Evolutionary conservation across 2,888 invertebrate species (phyloP).

Genomic region (Atrina japonica): DNA sequence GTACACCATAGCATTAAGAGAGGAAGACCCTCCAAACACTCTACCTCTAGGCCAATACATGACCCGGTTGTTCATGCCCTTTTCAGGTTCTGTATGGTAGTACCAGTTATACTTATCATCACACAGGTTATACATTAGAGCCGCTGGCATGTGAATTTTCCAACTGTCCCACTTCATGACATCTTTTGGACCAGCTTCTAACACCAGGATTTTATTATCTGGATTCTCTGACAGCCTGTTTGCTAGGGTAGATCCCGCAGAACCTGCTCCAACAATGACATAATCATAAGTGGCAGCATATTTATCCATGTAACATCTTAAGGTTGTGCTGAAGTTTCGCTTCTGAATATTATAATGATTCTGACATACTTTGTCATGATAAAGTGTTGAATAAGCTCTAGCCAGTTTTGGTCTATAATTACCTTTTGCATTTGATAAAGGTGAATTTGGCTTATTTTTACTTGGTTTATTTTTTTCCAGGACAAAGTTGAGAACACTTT

Average conservation of each 20-base stretch:
- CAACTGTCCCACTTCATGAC: conserved; percentile 73
- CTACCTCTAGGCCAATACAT: conserved; percentile 83
- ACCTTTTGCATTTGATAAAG: conserved; percentile 3
- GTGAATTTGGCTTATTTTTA: conserved; percentile 12
- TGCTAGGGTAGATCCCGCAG: conserved; percentile 82
- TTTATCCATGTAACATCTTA: not conserved
- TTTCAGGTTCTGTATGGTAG: conserved; percentile 82
- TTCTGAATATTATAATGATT: not conserved
- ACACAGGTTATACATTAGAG: conserved; percentile 82
- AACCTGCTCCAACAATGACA: conserved; percentile 82
- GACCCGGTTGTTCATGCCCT: conserved; percentile 79
- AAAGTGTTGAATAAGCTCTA: not conserved
- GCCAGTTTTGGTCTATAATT: not conserved
- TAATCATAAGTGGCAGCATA: conserved; percentile 69
- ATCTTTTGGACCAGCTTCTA: conserved; percentile 82
- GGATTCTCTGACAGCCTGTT: conserved; percentile 81
- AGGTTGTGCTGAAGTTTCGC: conserved; percentile 30
- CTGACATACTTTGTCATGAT: not conserved
- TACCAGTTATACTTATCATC: conserved; percentile 81
- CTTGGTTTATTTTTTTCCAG: conserved; percentile 25
- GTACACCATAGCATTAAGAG: conserved; percentile 91
- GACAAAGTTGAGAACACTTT: conserved; percentile 62
- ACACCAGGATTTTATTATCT: conserved; percentile 75
- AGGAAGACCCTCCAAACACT: conserved; percentile 91
- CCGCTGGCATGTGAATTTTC: conserved; percentile 83